Evolutionary conservation across 2,888 invertebrate species (phyloP), one percentile per base, ranked within the genome.

Genomic region (Pristionchus maxplancki): DNA sequence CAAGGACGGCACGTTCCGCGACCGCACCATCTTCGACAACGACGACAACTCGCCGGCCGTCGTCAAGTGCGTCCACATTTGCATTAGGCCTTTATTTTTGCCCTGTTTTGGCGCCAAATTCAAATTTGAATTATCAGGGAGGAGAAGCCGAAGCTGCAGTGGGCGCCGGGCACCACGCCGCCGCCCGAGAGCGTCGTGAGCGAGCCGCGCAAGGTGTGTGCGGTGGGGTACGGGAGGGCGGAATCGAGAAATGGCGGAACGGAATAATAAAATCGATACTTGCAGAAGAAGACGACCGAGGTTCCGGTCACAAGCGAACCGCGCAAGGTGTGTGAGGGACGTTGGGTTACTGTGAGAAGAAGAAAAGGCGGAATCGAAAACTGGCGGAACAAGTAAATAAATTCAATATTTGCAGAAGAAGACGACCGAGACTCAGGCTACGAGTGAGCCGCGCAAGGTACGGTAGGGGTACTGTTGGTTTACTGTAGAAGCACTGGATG

Each of bases 31-130:
- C 44, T 78, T 78, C 78, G 78, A 78, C 40, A 78, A 78, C 44
- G 78, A 78, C 44, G 44, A 48, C 24, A 20, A 9, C 13, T 28
- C 9, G n/a, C 78, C 78, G n/a, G 78, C 78, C n/a, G 44, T 20
- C 5, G 78, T 78, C 78, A 78, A 78, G 78, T 78, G 44, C 78
- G 78, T 78, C 78, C 31, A 78, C 44, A 78, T 48, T 78, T 78
- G 44, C 40, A 78, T 28, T 78, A 78, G 28, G n/a, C 6, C 28
- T 0, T 3, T 13, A 48, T n/a, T 78, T 78, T 74, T 0, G 40
- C 24, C 20, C 9, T 48, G 4, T 48, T 28, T 48, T 48, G 78
- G 78, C 78, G 78, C 78, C 28, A 78, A 78, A 9, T 40, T 78
- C n/a, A 34, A 78, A 78, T 78, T 78, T 78, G 78, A 78, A 78